Base-by-base conservation (phyloP, 64 coral and sea anemone genomes). In the Anthopleura sola region DNA sequence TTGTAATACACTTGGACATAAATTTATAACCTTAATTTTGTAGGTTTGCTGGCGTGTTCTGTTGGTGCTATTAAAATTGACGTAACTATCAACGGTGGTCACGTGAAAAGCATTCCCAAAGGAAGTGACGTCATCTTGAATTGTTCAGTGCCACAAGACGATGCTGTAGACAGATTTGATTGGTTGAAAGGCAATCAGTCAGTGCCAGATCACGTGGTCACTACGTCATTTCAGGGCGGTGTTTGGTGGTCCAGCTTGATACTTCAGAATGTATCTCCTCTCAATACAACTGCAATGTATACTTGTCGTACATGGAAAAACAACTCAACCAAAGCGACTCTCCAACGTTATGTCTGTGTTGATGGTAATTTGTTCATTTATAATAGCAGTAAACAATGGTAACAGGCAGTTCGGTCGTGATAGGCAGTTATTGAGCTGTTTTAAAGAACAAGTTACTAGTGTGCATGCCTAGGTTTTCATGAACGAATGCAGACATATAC, bases 121-220 rank as follows among this genome's bases (percentile, higher is more conserved):
- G 76, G 76, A 38, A 78, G 76, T 79, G 76, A 79, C 37, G 76
- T 79, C 76, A 47, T 79, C 76, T 79, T 79, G 44, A 79, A 79
- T 26, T 79, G 76, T 37, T 79, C 76, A 23, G 36, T n/a, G 6
- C 9, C 76, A 24, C 37, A 11, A 26, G 44, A 29, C 36, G 76
- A 79, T 44, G 9, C 36, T 48, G 76, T 46, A 9, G 44, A 48
- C 31, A 48, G 44, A 79, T 18, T 79, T 44, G 76, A 44, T 23
- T 79, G 76, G 76, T n/a, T 49, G 17, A 79, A 79, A 79, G 44
- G 34, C 13, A 48, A 79, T 13, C 19, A 79, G 19, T 18, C 44
- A 79, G 24, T 79, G 20, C 3, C 36, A 79, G 44, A 48, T 24
- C 37, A 78, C 36, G 19, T 78, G 21, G 31, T 44, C 17, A 12